Base-by-base conservation (phyloP, 2,888 invertebrate genomes). In the Nomada flava region DNA sequence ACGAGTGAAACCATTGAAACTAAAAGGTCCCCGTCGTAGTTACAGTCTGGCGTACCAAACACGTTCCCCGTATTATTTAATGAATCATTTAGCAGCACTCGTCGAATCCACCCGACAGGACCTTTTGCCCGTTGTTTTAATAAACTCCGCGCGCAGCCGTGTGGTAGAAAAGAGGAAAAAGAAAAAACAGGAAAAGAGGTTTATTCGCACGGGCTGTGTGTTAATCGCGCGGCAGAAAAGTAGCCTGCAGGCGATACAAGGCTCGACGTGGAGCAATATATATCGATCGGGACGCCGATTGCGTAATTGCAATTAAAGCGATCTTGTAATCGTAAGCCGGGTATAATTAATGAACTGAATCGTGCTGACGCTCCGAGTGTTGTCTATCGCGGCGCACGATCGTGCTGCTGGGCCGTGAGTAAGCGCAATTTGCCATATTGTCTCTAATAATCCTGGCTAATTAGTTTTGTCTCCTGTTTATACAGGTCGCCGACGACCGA, bases 311-410 rank as follows among this genome's bases (percentile, higher is more conserved):
- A 92, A 91, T 91, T 91, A 91, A 91, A 88, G 86, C 83, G 87
- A 91, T 89, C 89, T 86, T 87, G 86, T 89, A 90, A 89, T 87
- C 87, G 90, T 89, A 88, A 89, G 88, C 83, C 85, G 83, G 80
- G 87, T 89, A 88, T 91, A 91, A 92, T 91, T 91, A 91, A 92
- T 91, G 91, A 91, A 91, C 87, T 85, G 87, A 90, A 89, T 90
- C 91, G 89, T 89, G 90, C 88, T 82, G 88, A 90, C 89, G 90
- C 90, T 91, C 76, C 89, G 88, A 84, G 81, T 79, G 83, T 87
- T 86, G 88, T 86, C 83, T 90, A 90, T 90, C 90, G 86, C 65
- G 62, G 82, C 72, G 88, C 88, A 86, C 88, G 90, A 90, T 90
- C 90, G 78, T 85, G 82, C 85, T 71, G 83, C 86, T 74, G 79